A percentile compares a stretch with the other conserved stretches of the same genome.
phyloP scores from a whole-genome alignment of 2,888 invertebrate genomes.

The Blera fallax region DNA sequence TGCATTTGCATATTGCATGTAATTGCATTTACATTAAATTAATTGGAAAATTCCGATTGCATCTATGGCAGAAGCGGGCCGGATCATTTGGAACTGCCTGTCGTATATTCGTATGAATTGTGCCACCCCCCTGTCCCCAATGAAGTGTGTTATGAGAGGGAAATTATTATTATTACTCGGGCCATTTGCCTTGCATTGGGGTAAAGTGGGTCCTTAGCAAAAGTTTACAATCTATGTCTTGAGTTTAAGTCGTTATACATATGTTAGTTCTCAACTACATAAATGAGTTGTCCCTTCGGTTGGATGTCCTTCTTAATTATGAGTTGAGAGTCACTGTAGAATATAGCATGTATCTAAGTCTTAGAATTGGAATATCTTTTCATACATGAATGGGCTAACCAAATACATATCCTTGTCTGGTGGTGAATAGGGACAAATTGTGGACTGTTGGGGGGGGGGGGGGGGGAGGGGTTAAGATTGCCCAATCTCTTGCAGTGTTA shows the following conservation, averaged over 20 bases:
- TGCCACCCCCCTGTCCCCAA: neutral
- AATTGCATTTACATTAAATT: constrained; percentile 71
- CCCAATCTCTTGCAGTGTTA: neutral
- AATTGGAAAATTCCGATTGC: constrained; percentile 69
- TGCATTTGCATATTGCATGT: constrained; percentile 59
- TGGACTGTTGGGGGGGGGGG: too few species aligned
- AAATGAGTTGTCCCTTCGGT: constrained; percentile 33
- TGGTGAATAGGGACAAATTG: neutral
- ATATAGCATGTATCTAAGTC: neutral
- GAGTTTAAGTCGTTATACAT: neutral
- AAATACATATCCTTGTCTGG: neutral
- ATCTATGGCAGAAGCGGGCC: constrained; percentile 16
- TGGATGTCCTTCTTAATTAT: constrained; percentile 11
- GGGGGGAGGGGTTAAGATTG: neutral
- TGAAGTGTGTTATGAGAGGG: constrained; percentile 22
- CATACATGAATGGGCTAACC: constrained; percentile 12
- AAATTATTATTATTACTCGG: constrained; percentile 34
- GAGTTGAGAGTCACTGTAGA: neutral
- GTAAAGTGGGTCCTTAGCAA: neutral
- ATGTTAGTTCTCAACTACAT: neutral
- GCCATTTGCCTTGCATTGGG: neutral
- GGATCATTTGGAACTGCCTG: neutral
- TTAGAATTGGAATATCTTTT: neutral
- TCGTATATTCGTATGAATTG: neutral
- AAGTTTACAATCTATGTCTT: constrained; percentile 15